Evolutionary conservation across 2,113 vertebrate species (phyloP), one percentile per base, ranked within the genome.

Genomic region (Tylochromis polylepis): DNA sequence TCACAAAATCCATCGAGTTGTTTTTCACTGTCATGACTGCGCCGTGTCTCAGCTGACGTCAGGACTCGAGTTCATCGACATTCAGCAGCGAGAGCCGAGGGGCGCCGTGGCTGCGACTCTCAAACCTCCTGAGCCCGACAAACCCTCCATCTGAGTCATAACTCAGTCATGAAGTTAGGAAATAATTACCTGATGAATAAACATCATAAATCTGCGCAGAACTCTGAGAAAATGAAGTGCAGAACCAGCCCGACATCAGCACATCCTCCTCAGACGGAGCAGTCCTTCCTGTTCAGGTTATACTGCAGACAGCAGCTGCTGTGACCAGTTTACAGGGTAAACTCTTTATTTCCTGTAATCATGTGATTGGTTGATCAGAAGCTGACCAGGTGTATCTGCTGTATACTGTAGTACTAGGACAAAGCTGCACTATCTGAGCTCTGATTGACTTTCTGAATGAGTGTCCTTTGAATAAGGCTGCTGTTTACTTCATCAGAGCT

Each of bases 101-200:
- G 24, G 10, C 22, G 22, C 22, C 8, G 8, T 18, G 67, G 41
- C 67, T 46, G 62, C 36, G 4, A 6, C 38, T 27, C 14, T 29
- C 3, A 29, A 29, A 75, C 10, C 70, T 72, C 43, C 43, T 20
- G 15, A 49, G 24, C 41, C 2, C 41, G 4, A 75, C 9, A 49
- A 75, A 27, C 6, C 22, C 70, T 0, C 0, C 16, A 4, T 51
- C 70, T 51, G 24, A 20, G 43, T 49, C 70, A 75, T 18, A 2
- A 31, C 70, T 3, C 24, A 20, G 43, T 22, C 60, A 51, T 20
- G 18, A 72, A 49, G 49, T 75, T 75, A 31, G 70, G 70, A 75
- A 51, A 75, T 51, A 75, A 75, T 75, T 75, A 75, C 70, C 70
- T 49, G 70, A 75, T 75, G 70, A 49, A 75, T 49, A 75, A 49